A percentile compares a stretch with the other conserved stretches of the same genome.
Evolutionary conservation across 2,888 invertebrate genomes (phyloP).

Genomic region (Carpatolechia fugitivella): DNA sequence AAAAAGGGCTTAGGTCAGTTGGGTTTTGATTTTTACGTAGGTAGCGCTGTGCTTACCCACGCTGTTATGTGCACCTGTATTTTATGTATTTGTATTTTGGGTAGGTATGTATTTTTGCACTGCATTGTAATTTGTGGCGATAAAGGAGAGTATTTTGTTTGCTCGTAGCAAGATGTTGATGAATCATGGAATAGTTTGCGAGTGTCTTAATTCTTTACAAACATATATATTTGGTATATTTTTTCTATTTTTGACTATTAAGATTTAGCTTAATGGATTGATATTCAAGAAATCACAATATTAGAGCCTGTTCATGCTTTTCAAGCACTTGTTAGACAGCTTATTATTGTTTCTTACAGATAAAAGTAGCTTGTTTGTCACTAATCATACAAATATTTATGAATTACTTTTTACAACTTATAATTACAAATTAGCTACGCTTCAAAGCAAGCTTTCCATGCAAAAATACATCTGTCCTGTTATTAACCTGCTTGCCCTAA

Average conservation of each 20-base stretch:
- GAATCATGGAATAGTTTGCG: no score
- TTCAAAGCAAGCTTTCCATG: neutral
- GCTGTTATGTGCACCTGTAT: conserved; percentile 30
- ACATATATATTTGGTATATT: no score
- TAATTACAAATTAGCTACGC: neutral
- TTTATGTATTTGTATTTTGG: conserved; percentile 31
- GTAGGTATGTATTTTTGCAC: conserved; percentile 7
- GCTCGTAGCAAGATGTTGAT: neutral
- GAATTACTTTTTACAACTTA: no score
- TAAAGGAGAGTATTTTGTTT: neutral
- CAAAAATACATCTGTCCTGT: neutral
- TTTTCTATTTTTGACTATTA: no score
- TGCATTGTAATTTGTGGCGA: neutral
- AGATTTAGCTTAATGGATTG: no score
- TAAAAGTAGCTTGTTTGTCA: no score
- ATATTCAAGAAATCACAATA: no score
- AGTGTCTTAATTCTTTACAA: no score
- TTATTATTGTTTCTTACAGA: no score
- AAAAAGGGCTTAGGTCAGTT: conserved; percentile 75
- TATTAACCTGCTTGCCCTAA: neutral
- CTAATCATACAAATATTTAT: no score
- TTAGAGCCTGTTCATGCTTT: no score
- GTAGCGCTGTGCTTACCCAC: conserved; percentile 29
- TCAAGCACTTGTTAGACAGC: no score
- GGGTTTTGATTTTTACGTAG: conserved; percentile 42